Base-by-base conservation (phyloP, 2,113 vertebrate genomes). In the Barbus barbus region DNA sequence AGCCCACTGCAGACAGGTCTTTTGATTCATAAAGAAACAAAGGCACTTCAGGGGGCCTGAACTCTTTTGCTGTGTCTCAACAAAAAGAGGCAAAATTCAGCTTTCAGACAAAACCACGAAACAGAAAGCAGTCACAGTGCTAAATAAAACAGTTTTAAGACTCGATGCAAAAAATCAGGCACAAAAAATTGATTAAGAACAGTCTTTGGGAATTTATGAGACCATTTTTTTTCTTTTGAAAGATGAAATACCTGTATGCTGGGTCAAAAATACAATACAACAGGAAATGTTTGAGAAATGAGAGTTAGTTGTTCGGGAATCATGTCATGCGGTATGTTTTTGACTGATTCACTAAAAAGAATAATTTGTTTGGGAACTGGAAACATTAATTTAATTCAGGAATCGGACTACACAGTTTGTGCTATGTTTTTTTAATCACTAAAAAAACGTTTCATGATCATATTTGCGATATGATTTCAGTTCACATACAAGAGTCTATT, bases 1-100 rank as follows among this genome's bases (percentile, higher is more conserved):
- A 67, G 51, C 48, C 61, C 12, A 36, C 84, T 28, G 18, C 18
- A 18, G 51, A 78, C 41, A 53, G 72, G 22, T 83, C 78, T 83
- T 86, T 84, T 84, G 87, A 88, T 84, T 78, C 84, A 73, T 63
- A 48, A 84, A 86, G 79, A 85, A 81, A 83, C 69, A 83, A 81
- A 83, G 80, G 65, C 86, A 79, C 80, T 78, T 83, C 83, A 28
- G 67, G 75, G 56, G 46, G 76, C 28, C 51, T 74, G 36, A 79
- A 56, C 81, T 81, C 84, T 84, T n/a, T n/a, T 31, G 72, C 81
- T 72, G 84, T 78, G 81, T 71, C 63, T 73, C 48, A 76, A 81
- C 56, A 63, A 71, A 41, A 69, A 41, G 58, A 74, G 73, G 41
- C 20, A 75, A 53, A 81, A 18, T 75, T 84, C 53, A 56, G 28